A percentile compares a stretch with the other conserved stretches of the same genome.
These are phyloP conservation scores for Drosophila burlai DNA, from an alignment of 1,140 invertebrate species.

Conservation along the genomic window DNA sequence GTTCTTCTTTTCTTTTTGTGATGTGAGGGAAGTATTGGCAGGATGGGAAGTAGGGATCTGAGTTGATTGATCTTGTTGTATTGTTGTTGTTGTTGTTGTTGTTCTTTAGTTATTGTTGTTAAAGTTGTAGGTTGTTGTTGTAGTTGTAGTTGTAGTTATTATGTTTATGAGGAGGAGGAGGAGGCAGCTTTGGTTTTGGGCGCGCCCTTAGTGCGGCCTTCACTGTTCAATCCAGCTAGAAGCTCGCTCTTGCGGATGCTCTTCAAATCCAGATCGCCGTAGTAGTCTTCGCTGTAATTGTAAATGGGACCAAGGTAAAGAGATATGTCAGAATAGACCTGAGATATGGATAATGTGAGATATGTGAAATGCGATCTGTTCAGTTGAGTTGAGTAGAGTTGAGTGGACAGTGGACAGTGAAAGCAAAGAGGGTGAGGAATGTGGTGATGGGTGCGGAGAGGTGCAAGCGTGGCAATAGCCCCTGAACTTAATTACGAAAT, in stretches of 20 bases:
- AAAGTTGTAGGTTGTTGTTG: slow-evolving; percentile 59
- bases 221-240: slow-evolving; percentile 90
- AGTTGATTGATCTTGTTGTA: slow-evolving; percentile 75
- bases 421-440: slow-evolving; percentile 15
- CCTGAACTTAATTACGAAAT: slow-evolving; percentile 18
- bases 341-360: slow-evolving; percentile 65
- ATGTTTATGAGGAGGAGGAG: slow-evolving; percentile 84
- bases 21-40: slow-evolving; percentile 50
- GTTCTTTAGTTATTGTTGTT: slow-evolving; percentile 63
- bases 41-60: slow-evolving; percentile 52
- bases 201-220: slow-evolving; percentile 85
- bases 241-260: slow-evolving; percentile 96
- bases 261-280: slow-evolving; percentile 97
- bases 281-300: slow-evolving; percentile 96
- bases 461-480: slow-evolving; percentile 58
- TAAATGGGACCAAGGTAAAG: slow-evolving; percentile 83
- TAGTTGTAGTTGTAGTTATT: slow-evolving; percentile 56
- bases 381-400: slow-evolving; percentile 1
- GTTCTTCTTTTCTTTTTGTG: slow-evolving; percentile 48
- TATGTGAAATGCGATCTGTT: slow-evolving; percentile 27
- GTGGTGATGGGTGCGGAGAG: slow-evolving; percentile 24
- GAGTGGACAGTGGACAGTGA: slow-evolving; percentile 32
- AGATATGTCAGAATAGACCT: slow-evolving; percentile 79
- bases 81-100: slow-evolving; percentile 44
- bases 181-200: slow-evolving; percentile 84